Evolutionary conservation across 2,113 vertebrate species (phyloP).

Genomic region (Egretta garzetta): DNA sequence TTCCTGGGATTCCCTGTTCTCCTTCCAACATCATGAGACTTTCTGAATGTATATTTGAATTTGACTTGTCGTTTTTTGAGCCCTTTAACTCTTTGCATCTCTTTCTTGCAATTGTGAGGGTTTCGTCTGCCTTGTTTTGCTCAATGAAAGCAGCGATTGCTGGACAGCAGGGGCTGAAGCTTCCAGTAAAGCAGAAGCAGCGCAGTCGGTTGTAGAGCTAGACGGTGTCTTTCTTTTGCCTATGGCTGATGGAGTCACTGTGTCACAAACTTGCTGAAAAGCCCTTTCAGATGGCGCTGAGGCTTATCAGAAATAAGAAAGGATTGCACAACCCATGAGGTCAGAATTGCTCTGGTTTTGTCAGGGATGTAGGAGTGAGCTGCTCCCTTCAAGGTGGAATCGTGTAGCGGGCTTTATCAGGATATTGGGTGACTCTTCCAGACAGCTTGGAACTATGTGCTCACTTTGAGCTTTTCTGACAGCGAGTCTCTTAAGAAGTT

Average conservation of each 20-base stretch:
- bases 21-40: not conserved
- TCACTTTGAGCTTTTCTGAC: not conserved
- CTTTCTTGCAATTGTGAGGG: not conserved
- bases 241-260: not conserved
- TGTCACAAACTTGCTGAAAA: not conserved
- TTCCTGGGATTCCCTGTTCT: not conserved
- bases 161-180: not conserved
- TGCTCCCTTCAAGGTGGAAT: not conserved
- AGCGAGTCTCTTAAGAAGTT: accelerated
- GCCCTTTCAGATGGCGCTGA: not conserved
- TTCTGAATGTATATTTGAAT: not conserved
- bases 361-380: not conserved
- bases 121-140: not conserved
- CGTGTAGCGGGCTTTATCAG: not conserved
- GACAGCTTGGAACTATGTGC: not conserved
- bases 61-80: not conserved
- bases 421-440: not conserved
- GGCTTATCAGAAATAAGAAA: not conserved
- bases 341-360: not conserved
- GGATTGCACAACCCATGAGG: accelerated
- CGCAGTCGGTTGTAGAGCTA: not conserved
- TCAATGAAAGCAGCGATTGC: not conserved
- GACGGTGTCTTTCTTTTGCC: not conserved
- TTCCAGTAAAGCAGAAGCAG: not conserved
- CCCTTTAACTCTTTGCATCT: not conserved